Conservation (phyloP, 2,797 vertebrate genomes). For the Fistularia tabacaria region DNA sequence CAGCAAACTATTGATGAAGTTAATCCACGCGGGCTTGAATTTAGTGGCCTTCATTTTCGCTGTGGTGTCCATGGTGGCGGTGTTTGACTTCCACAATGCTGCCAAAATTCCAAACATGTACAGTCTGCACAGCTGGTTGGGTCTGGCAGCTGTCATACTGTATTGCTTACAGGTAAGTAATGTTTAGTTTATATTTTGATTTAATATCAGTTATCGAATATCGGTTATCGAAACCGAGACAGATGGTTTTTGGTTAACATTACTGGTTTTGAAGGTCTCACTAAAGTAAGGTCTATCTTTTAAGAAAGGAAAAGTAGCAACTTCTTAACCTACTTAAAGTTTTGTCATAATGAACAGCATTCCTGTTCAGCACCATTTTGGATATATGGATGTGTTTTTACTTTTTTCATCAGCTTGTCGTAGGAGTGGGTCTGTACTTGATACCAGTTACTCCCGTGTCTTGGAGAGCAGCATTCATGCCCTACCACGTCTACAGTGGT, state of each 20-base stretch:
- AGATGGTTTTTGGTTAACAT: too few species aligned
- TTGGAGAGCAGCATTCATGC: conserved; percentile 80
- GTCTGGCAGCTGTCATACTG: conserved; percentile 78
- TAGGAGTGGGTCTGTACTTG: conserved; percentile 83
- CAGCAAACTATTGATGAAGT: conserved; percentile 92
- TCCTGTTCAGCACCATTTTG: conserved; percentile 11
- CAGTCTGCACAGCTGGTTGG: conserved; percentile 97
- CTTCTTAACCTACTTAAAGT: too few species aligned
- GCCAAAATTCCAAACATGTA: conserved; percentile 90
- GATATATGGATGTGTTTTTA: conserved; percentile 7
- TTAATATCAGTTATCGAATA: too few species aligned
- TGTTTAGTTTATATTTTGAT: neutral
- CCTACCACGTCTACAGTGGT: conserved; percentile 85
- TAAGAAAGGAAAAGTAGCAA: too few species aligned
- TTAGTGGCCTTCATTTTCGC: conserved; percentile 77
- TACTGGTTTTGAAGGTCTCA: too few species aligned
- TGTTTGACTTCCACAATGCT: conserved; percentile 88
- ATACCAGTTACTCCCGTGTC: conserved; percentile 80
- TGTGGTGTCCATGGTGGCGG: conserved; percentile 83
- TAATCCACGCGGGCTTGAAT: conserved; percentile 85
- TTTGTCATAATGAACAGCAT: conserved; percentile 1
- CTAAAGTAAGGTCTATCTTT: too few species aligned
- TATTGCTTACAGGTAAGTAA: conserved; percentile 84
- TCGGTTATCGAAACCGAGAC: too few species aligned
- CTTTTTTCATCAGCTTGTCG: conserved; percentile 76